These are phyloP conservation scores for Peucedramus taeniatus DNA, from an alignment of 2,113 vertebrate genomes.

Conservation along the genomic window DNA sequence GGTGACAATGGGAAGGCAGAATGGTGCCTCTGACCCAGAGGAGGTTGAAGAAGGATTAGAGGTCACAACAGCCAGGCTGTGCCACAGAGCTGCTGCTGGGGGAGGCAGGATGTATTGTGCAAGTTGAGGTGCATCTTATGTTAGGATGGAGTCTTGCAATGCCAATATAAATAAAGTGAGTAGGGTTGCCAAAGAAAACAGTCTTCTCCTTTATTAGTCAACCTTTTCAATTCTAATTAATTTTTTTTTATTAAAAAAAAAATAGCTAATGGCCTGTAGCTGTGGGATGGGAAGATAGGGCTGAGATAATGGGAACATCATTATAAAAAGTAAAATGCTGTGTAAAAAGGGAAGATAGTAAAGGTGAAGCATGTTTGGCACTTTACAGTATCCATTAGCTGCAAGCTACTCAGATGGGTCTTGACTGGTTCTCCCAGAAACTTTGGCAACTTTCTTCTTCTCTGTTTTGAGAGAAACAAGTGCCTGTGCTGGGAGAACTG, in stretches of 20 bases:
- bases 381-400: slow-evolving; percentile 27
- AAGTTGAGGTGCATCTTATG: not conserved
- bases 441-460: slow-evolving; percentile 20
- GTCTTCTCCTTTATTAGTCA: slow-evolving; percentile 56
- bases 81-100: not conserved
- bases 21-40: not conserved
- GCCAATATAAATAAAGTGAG: slow-evolving; percentile 39
- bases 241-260: not conserved
- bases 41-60: not conserved
- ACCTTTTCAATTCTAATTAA: slow-evolving; percentile 56
- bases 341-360: slow-evolving; percentile 43
- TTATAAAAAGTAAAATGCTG: slow-evolving; percentile 32
- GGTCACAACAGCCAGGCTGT: not conserved
- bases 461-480: slow-evolving; percentile 49
- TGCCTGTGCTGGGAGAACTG: not conserved
- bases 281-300: slow-evolving; percentile 41
- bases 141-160: not conserved
- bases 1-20: not conserved
- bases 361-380: slow-evolving; percentile 39
- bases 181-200: slow-evolving; percentile 15
- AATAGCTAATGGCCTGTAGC: slow-evolving; percentile 23
- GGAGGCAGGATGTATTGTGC: not conserved
- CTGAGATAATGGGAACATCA: slow-evolving; percentile 41
- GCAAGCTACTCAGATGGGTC: slow-evolving; percentile 40
- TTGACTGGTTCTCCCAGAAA: slow-evolving; percentile 50